These are phyloP conservation scores for Sminthopsis crassicaudata DNA, from an alignment of 2,113 vertebrate genomes.

Conservation along the genomic window DNA sequence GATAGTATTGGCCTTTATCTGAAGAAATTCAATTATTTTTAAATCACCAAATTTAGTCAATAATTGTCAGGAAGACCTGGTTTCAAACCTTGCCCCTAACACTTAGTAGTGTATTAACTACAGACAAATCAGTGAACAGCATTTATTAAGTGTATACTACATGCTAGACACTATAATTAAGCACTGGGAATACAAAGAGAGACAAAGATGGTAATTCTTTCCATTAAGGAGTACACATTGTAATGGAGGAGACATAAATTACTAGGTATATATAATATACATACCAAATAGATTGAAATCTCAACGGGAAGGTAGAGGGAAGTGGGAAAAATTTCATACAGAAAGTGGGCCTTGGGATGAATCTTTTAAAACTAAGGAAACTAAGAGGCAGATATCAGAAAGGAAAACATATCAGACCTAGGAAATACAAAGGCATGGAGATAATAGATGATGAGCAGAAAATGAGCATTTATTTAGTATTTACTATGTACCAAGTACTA, in stretches of 20 bases:
- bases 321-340: neutral
- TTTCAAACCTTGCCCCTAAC: neutral
- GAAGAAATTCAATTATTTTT: neutral
- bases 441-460: neutral
- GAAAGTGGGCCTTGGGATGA: neutral
- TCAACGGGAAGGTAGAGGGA: neutral
- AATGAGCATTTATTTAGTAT: neutral
- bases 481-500: neutral
- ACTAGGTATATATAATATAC: neutral
- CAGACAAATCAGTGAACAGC: neutral
- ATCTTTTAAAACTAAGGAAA: neutral
- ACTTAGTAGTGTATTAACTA: neutral
- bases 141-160: neutral
- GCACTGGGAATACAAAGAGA: neutral
- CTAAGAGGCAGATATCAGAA: neutral
- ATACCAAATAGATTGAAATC: neutral
- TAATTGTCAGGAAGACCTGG: neutral
- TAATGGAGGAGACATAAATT: neutral
- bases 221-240: neutral
- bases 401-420: neutral
- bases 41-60: neutral
- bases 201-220: neutral
- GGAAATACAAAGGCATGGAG: neutral
- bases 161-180: neutral
- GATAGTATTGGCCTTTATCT: neutral